phyloP scores from a whole-genome alignment of 2,888 invertebrate genomes.

The Dasysyrphus albostriatus region DNA sequence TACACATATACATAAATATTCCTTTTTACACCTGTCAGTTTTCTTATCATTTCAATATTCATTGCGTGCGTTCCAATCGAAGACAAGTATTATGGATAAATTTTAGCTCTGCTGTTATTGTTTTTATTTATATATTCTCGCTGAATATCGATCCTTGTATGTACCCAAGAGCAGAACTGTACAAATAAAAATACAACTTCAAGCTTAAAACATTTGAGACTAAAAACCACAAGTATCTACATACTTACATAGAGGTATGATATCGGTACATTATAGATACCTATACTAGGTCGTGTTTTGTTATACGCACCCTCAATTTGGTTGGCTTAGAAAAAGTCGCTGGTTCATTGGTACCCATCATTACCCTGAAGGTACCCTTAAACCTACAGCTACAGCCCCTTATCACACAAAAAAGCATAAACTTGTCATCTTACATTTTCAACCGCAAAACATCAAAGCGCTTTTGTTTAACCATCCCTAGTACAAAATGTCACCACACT shows the following conservation, averaged over 20 bases:
- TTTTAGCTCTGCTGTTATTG: not conserved
- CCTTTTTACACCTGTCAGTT: not conserved
- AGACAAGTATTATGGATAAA: not conserved
- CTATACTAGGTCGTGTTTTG: not conserved
- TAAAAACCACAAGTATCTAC: no score
- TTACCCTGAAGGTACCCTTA: not conserved
- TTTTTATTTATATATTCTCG: not conserved
- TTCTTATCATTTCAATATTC: not conserved
- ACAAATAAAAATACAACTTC: not conserved
- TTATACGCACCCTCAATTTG: not conserved
- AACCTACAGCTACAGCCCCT: not conserved
- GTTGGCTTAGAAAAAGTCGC: not conserved
- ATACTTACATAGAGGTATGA: no score
- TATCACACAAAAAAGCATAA: slow-evolving; percentile 3
- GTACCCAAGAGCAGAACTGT: not conserved
- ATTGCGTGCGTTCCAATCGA: not conserved
- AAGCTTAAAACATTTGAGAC: not conserved
- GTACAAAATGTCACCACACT: slow-evolving; percentile 55
- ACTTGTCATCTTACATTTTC: slow-evolving; percentile 8
- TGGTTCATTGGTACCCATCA: not conserved
- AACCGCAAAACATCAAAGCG: slow-evolving; percentile 25
- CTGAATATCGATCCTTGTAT: no score
- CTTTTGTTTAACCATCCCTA: slow-evolving; percentile 43
- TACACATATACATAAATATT: not conserved
- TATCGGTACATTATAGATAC: no score